Evolutionary conservation across 2,113 vertebrate species (phyloP), one percentile per base, ranked within the genome.

Genomic region (Sorex fumeus): DNA sequence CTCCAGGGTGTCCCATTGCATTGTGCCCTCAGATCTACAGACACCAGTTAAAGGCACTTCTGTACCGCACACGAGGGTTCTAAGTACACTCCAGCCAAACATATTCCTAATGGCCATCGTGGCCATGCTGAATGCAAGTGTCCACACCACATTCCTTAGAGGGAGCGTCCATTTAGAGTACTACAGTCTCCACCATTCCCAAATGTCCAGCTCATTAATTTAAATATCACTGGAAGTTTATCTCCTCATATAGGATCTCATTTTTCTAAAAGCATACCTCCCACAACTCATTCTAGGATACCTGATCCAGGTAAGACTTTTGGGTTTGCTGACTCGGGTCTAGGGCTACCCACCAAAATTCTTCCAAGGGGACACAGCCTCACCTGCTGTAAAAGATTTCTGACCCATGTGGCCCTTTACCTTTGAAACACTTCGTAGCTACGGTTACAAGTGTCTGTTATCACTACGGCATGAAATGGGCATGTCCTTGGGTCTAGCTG

Each of bases 381-480:
- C 32, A 74, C 25, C 66, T 25, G 2, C 12, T 30, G 5, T n/a
- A 30, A 62, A 81, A 84, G 74, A 30, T 13, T 53, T 93, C 83
- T 87, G 30, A 47, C n/a, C 18, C 23, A 86, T 75, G 34, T 28
- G 36, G 4, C 43, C 66, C 15, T 69, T 75, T 47, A 80, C 60
- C 67, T 93, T 43, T 83, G 32, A 91, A 91, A 88, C 36, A 91
- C 76, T 6, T 86, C 74, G 60, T 71, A 69, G 50, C 2, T 74
- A 10, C 23, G 84, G 23, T 85, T 72, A 64, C 57, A 77, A 78
- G 12, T 45, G 23, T 50, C 62, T 36, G 4, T 40, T 21, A 89
- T 47, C 64, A 50, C 43, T 75, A 8, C 18, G 30, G 27, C 28
- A 89, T 45, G 75, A 40, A 53, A 53, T 25, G 30, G 15, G 53